phyloP scores from a whole-genome alignment of 2,888 invertebrate genomes.

The Clusia tigrina region DNA sequence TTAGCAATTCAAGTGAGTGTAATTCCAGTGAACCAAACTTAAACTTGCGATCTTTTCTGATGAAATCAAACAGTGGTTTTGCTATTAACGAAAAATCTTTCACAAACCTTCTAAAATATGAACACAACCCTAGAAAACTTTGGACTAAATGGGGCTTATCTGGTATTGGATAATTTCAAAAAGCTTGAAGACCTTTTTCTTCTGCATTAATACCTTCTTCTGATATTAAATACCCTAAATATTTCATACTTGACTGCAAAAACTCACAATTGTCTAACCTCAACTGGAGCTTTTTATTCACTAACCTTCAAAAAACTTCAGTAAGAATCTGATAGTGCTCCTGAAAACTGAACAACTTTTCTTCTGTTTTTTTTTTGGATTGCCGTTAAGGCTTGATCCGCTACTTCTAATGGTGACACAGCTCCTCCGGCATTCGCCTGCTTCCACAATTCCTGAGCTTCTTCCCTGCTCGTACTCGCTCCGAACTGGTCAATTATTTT shows the following conservation, averaged over 20 bases:
- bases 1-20: conserved; percentile 24
- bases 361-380: no score
- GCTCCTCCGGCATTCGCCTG: no score
- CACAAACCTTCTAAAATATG: conserved; percentile 33
- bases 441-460: no score
- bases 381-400: no score
- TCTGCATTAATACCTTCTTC: conserved; percentile 19
- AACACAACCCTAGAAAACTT: conserved; percentile 28
- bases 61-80: conserved; percentile 47
- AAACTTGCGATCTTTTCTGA: conserved; percentile 29
- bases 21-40: conserved; percentile 20
- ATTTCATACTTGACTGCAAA: conserved; percentile 8
- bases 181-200: conserved; percentile 21
- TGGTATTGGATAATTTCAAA: conserved; percentile 25
- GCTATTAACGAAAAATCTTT: conserved; percentile 37
- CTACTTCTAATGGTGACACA: no score
- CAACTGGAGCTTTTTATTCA: no score
- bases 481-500: no score
- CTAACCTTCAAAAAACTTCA: no score
- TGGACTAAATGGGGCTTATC: conserved; percentile 13
- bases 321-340: no score
- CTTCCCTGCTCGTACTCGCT: no score
- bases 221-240: conserved; percentile 24
- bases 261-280: conserved; percentile 16
- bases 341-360: no score